A percentile compares a stretch with the other conserved stretches of the same genome.
Conservation (phyloP, 2,888 invertebrate species). For the Oegoconia quadripuncta region DNA sequence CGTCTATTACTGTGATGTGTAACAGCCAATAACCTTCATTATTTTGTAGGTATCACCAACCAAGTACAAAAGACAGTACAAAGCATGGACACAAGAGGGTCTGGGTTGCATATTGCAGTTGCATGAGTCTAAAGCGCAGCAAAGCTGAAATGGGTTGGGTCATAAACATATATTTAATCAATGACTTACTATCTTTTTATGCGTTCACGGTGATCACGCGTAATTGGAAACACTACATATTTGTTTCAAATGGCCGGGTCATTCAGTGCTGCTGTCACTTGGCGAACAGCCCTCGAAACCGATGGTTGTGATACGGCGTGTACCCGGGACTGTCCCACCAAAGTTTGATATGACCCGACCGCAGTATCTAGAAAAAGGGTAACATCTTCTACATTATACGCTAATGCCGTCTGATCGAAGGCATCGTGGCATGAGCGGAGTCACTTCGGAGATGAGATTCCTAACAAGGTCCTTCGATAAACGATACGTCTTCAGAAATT, state of each 20-base stretch:
- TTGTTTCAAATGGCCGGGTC: background rate
- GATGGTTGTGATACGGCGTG: slow-evolving; percentile 7
- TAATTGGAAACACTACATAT: background rate
- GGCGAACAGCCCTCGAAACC: background rate
- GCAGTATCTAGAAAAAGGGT: slow-evolving; percentile 4
- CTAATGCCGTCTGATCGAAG: background rate
- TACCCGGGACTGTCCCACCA: slow-evolving; percentile 3
- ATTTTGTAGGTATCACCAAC: too few relatives aligned
- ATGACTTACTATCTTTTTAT: background rate
- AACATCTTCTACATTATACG: background rate
- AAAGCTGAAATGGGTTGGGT: too few relatives aligned
- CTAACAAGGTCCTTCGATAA: background rate
- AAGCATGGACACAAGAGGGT: too few relatives aligned
- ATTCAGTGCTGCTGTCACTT: background rate
- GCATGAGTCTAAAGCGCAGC: too few relatives aligned
- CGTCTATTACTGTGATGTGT: too few relatives aligned
- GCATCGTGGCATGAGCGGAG: background rate
- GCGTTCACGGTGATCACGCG: background rate
- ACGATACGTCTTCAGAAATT: slow-evolving; percentile 1
- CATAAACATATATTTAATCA: too few relatives aligned
- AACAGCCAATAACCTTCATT: too few relatives aligned
- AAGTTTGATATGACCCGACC: slow-evolving; percentile 10
- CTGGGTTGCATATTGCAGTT: too few relatives aligned
- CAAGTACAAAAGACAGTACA: too few relatives aligned
- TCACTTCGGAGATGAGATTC: background rate